phyloP scores from a whole-genome alignment of 2,113 vertebrate genomes.

The Anas platyrhynchos region DNA sequence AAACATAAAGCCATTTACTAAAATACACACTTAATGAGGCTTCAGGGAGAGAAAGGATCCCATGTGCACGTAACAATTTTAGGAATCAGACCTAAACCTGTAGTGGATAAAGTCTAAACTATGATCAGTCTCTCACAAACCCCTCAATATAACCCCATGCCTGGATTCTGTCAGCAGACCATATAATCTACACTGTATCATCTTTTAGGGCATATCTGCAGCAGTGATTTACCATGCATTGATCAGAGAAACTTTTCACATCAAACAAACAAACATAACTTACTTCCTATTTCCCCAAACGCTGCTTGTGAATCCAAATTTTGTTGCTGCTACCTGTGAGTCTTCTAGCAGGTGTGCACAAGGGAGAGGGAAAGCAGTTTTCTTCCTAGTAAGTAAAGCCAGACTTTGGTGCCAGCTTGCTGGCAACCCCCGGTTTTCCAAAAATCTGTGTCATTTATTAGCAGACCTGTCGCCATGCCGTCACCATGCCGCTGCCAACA shows the following conservation, averaged over 20 bases:
- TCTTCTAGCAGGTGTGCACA: background rate
- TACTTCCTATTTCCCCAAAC: background rate
- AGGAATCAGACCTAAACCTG: background rate
- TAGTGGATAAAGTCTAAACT: background rate
- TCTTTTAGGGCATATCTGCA: background rate
- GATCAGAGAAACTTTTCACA: background rate
- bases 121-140: background rate
- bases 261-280: background rate
- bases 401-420: background rate
- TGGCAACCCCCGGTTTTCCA: background rate
- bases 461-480: background rate
- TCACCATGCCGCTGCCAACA: background rate
- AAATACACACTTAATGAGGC: background rate
- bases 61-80: background rate
- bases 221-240: background rate
- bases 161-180: background rate
- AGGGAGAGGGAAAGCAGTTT: background rate
- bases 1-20: conserved; percentile 11
- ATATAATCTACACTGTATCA: background rate
- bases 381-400: background rate
- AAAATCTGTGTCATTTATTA: background rate
- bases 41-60: conserved; percentile 1
- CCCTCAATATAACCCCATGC: background rate
- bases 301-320: background rate
- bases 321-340: background rate